Base-by-base conservation (phyloP, 2,888 invertebrate species). In the Lamellibrachia satsuma region DNA sequence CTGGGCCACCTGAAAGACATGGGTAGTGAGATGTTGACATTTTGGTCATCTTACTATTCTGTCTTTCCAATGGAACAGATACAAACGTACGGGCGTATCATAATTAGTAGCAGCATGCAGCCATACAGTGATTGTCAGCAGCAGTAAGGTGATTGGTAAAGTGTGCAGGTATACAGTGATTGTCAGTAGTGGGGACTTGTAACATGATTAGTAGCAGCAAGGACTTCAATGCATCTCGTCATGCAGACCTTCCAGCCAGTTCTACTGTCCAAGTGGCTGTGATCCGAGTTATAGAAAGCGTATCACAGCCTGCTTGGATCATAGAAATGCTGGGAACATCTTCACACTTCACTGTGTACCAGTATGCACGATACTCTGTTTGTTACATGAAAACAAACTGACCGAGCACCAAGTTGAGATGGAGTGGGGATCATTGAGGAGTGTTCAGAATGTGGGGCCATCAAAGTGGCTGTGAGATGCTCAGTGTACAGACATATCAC, bases 11-110 rank as follows among this genome's bases (percentile, higher is more conserved):
- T 98, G 98, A 98, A 98, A 99, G 98, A 99, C 99, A 98, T 98
- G 98, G 98, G 98, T 99, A 98, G 98, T 98, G 99, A 99, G 98
- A 98, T 98, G 98, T 97, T 97, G 96, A 96, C 96, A 96, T 11
- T 93, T 96, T 90, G 92, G 92, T 93, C 96, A 97, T 98, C 98
- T 99, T 98, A 98, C 98, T 99, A 98, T 98, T 98, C 98, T 99
- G 99, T 99, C 98, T 98, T 99, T 99, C 98, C 93, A 39, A 90
- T 39, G 27, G 75, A 91, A 91, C 52, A 22, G 91, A 55, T 52
- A 22, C 22, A 55, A 39, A 15, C n/a, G 9, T 27, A 11, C 91
- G 6, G 91, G n/a, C 39, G 7, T 52, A 39, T 22, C 15, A 52
- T 52, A 52, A n/a, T n/a, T n/a, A 91, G 9, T 52, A 39, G 39